A percentile compares a stretch with the other conserved stretches of the same genome.
phyloP scores from a whole-genome alignment of 1,140 invertebrate species.

The Harpegnathos saltator region DNA sequence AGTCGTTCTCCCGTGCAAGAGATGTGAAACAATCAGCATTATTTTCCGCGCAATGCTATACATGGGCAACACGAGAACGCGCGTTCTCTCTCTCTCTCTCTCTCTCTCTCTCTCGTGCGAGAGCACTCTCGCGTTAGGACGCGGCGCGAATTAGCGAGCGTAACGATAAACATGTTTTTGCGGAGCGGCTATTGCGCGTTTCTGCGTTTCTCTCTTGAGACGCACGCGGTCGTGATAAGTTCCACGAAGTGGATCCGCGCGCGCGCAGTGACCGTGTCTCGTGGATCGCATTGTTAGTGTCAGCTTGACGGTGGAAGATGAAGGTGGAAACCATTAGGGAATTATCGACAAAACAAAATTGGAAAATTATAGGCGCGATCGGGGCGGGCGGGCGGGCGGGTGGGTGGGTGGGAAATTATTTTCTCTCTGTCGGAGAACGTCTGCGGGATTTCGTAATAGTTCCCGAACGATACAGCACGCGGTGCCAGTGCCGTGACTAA shows the following conservation, averaged over 20 bases:
- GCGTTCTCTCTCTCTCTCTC: no score
- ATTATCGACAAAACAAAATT: constrained; percentile 78
- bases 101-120: no score
- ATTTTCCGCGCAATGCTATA: constrained; percentile 1
- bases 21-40: neutral
- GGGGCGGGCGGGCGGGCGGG: no score
- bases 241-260: constrained; percentile 38
- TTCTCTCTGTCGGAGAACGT: constrained; percentile 51
- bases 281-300: constrained; percentile 49
- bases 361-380: constrained; percentile 78
- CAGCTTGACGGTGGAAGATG: constrained; percentile 67
- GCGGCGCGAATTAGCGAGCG: constrained; percentile 7
- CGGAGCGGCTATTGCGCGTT: neutral
- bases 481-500: constrained; percentile 74
- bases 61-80: no score
- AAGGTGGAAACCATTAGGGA: constrained; percentile 78
- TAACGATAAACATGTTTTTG: constrained; percentile 47
- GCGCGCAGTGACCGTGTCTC: neutral
- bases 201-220: neutral
- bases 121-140: neutral
- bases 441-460: constrained; percentile 72
- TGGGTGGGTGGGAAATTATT: constrained; percentile 76
- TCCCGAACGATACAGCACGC: constrained; percentile 62
- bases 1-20: constrained; percentile 9
- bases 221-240: constrained; percentile 37